phyloP scores from a whole-genome alignment of 1,140 invertebrate genomes.

The Hermatobates lingyangjiaoensis region DNA sequence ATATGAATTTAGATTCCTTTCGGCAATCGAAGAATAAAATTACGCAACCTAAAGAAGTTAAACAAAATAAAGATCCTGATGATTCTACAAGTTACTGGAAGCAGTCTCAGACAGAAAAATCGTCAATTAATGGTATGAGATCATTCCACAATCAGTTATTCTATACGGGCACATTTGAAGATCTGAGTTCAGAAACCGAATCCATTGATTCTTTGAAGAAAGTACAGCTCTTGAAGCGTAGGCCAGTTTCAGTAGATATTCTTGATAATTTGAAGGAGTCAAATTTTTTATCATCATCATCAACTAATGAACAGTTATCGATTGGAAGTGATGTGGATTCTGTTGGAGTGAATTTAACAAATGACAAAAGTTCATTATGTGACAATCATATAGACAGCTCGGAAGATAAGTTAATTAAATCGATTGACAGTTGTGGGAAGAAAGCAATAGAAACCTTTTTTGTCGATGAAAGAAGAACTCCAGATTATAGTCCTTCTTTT shows the following conservation, averaged over 20 bases:
- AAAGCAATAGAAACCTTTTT: too few relatives aligned
- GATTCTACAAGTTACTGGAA: neutral
- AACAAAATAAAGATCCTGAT: neutral
- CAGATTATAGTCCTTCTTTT: too few relatives aligned
- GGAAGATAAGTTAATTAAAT: too few relatives aligned
- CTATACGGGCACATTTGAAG: slow-evolving; percentile 2
- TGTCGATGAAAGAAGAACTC: too few relatives aligned
- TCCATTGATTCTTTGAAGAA: slow-evolving; percentile 15
- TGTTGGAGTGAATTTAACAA: too few relatives aligned
- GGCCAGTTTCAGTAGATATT: slow-evolving; percentile 44
- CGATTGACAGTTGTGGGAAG: too few relatives aligned
- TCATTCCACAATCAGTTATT: neutral
- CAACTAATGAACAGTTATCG: slow-evolving; percentile 39
- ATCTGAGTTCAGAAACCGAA: slow-evolving; percentile 18
- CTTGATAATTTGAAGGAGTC: slow-evolving; percentile 27
- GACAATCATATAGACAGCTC: too few relatives aligned
- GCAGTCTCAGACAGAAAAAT: neutral
- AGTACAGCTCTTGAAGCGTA: slow-evolving; percentile 36
- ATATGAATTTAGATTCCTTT: slow-evolving; percentile 25
- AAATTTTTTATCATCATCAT: slow-evolving; percentile 22
- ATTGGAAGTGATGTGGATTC: slow-evolving; percentile 33
- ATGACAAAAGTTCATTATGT: too few relatives aligned
- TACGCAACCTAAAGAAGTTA: neutral
- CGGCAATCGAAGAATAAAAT: neutral
- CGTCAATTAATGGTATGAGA: neutral